phyloP scores from a whole-genome alignment of 1,140 invertebrate species.

The Chironomus striatipennis region DNA sequence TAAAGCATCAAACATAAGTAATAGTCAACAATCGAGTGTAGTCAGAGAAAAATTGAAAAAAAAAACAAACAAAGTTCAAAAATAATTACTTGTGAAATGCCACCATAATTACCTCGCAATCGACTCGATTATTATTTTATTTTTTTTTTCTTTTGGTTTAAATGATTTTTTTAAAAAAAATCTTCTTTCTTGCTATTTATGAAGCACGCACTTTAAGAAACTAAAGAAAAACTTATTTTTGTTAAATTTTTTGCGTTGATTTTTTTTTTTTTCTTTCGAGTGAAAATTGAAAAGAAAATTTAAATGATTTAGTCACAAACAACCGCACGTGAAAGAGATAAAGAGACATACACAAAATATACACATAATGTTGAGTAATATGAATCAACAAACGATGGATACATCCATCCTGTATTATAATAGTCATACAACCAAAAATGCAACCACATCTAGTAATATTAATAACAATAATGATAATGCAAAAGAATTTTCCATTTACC shows the following conservation, averaged over 20 bases:
- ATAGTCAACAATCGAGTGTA: no score
- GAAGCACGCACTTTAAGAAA: background rate
- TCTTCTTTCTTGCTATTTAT: no score
- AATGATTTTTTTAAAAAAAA: no score
- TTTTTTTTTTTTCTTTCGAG: no score
- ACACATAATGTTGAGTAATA: background rate
- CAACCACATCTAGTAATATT: background rate
- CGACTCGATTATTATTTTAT: no score
- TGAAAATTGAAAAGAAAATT: background rate
- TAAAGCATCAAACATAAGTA: no score
- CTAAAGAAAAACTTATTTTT: background rate
- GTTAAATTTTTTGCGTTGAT: no score
- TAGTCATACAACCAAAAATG: slow-evolving; percentile 13
- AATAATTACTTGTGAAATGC: no score
- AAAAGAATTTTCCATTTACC: slow-evolving; percentile 14
- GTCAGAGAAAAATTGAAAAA: no score
- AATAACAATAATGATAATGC: background rate
- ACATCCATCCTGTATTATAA: background rate
- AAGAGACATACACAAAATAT: background rate
- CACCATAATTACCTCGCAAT: no score
- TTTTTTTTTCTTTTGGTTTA: no score
- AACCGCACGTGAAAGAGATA: background rate
- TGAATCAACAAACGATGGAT: slow-evolving; percentile 6
- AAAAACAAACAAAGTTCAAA: no score
- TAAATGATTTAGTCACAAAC: background rate